phyloP scores from a whole-genome alignment of 2,113 vertebrate genomes.

The Heptranchias perlo region DNA sequence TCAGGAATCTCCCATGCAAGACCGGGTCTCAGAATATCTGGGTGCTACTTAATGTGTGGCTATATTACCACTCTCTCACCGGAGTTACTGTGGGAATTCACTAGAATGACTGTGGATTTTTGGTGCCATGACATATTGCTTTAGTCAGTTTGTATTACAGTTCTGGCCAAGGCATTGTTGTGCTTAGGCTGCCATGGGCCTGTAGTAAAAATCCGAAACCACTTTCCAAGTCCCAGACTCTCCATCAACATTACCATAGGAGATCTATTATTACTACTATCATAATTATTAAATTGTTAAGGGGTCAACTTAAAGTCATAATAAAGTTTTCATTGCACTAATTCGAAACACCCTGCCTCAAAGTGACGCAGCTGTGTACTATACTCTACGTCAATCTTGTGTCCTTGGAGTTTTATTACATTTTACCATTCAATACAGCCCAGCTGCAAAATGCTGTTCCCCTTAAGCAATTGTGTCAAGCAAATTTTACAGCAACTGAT shows the following conservation, averaged over 20 bases:
- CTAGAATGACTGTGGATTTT: neutral
- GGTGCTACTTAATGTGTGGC: neutral
- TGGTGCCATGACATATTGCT: neutral
- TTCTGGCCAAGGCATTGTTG: neutral
- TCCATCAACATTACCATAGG: neutral
- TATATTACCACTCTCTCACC: neutral
- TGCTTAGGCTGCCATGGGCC: neutral
- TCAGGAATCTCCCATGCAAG: neutral
- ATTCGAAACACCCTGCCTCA: conserved; percentile 42
- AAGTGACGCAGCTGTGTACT: conserved; percentile 35
- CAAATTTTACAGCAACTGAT: neutral
- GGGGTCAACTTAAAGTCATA: neutral
- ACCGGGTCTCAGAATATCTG: neutral
- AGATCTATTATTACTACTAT: neutral
- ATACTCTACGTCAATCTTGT: neutral
- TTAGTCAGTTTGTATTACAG: neutral
- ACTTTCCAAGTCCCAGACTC: neutral
- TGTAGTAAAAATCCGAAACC: too few relatives aligned
- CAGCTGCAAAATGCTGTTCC: conserved; percentile 15
- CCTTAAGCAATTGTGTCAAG: neutral
- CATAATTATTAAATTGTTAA: neutral
- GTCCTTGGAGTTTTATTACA: conserved; percentile 39
- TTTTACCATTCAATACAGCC: conserved; percentile 11
- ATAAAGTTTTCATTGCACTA: neutral
- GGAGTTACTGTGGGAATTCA: neutral